Conservation (phyloP, 2,888 invertebrate genomes). For the Philopedon plagiatum region DNA sequence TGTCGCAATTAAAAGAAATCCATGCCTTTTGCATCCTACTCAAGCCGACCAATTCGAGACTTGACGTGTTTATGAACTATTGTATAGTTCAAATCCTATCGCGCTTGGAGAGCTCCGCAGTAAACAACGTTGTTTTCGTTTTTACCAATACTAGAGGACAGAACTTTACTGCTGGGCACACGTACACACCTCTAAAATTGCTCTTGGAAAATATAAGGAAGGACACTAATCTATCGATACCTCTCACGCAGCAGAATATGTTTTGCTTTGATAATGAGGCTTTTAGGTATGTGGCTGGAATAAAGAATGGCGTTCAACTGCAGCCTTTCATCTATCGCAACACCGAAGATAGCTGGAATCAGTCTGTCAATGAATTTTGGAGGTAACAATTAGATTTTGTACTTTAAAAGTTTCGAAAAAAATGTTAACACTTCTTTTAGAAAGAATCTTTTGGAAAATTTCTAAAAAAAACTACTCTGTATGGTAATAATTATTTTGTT, state of each 20-base stretch:
- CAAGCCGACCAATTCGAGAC: slow-evolving; percentile 59
- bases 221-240: neutral
- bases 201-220: slow-evolving; percentile 12
- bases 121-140: slow-evolving; percentile 62
- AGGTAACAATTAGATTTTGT: too few relatives aligned
- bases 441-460: too few relatives aligned
- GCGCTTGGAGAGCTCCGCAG: slow-evolving; percentile 61
- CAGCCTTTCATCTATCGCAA: slow-evolving; percentile 33
- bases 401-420: too few relatives aligned
- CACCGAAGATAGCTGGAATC: slow-evolving; percentile 55
- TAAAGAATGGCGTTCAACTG: slow-evolving; percentile 54
- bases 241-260: slow-evolving; percentile 54
- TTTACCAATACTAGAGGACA: slow-evolving; percentile 62
- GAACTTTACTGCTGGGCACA: slow-evolving; percentile 59
- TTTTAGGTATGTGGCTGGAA: slow-evolving; percentile 58
- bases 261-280: slow-evolving; percentile 59
- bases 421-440: too few relatives aligned
- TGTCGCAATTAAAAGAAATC: slow-evolving; percentile 58
- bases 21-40: slow-evolving; percentile 62
- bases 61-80: slow-evolving; percentile 61
- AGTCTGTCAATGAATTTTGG: slow-evolving; percentile 55
- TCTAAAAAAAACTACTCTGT: too few relatives aligned
- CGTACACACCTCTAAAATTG: slow-evolving; percentile 7
- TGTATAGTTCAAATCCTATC: slow-evolving; percentile 62
- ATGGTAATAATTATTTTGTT: too few relatives aligned